phyloP scores from a whole-genome alignment of 2,888 invertebrate species.

The Chesias legatella region DNA sequence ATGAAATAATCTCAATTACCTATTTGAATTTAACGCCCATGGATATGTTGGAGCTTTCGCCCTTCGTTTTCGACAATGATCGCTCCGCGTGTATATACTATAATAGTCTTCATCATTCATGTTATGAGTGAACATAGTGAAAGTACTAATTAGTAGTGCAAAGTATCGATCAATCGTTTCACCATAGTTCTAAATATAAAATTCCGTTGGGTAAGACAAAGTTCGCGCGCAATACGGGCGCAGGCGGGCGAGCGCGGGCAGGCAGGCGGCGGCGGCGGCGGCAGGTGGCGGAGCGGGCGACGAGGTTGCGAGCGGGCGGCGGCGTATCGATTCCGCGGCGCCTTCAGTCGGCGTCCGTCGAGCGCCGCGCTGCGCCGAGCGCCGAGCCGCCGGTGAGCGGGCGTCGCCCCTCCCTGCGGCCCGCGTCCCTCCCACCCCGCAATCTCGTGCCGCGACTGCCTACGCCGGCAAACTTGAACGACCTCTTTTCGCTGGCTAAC shows the following conservation, averaged over 20 bases:
- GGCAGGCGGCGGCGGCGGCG: constrained; percentile 48
- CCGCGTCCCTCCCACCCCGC: constrained; percentile 40
- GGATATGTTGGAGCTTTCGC: too few relatives aligned
- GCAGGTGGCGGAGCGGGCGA: constrained; percentile 51
- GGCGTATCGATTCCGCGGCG: constrained; percentile 75
- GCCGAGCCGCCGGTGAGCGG: constrained; percentile 68
- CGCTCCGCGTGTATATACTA: neutral
- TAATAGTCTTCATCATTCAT: neutral
- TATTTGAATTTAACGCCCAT: too few relatives aligned
- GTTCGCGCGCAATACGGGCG: constrained; percentile 79
- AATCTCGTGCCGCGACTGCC: constrained; percentile 49
- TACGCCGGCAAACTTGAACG: constrained; percentile 76
- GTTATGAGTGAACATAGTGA: constrained; percentile 40
- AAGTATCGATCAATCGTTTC: constrained; percentile 79
- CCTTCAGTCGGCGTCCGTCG: constrained; percentile 78
- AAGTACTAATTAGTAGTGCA: constrained; percentile 76
- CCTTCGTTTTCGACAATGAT: too few relatives aligned
- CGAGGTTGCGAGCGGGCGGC: constrained; percentile 40
- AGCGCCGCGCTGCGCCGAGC: constrained; percentile 79
- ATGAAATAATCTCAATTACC: too few relatives aligned
- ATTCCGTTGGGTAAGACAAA: constrained; percentile 77
- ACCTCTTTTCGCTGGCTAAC: constrained; percentile 77
- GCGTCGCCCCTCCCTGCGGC: constrained; percentile 59
- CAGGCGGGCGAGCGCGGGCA: constrained; percentile 53
- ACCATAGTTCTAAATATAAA: constrained; percentile 80